Base-by-base conservation (phyloP, 1,140 invertebrate genomes). In the Colletes gigas region DNA sequence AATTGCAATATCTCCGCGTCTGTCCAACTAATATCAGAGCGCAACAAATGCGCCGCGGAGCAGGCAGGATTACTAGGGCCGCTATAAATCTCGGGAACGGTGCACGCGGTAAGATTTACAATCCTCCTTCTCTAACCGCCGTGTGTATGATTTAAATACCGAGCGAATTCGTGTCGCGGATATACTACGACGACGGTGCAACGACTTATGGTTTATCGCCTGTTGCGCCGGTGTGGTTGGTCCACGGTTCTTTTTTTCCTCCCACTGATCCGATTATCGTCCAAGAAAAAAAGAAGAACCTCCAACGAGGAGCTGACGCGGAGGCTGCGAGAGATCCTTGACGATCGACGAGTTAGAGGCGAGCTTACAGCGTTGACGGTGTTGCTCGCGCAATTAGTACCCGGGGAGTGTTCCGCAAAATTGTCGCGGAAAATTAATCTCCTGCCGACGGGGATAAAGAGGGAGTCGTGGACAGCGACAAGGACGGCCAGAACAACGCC, bases 41-140 rank as follows among this genome's bases (percentile, higher is more conserved):
- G 57, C 79, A 84, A 77, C 79, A 73, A 84, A 83, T 75, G 82
- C 82, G 63, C 52, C 62, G 59, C 47, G 71, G 52, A 57, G 44
- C 70, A 63, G 44, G 41, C 44, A n/a, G 80, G 68, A 84, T 84
- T 84, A 75, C 75, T 30, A 52, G 68, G 67, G 59, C 78, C 66
- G 68, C 81, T 39, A 85, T 85, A 85, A 85, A 85, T 85, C 81
- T 72, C 62, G 68, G 47, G 68, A 50, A 60, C 39, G 66, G 66
- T 50, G 12, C 72, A 78, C 80, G 74, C 63, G 60, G 60, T 66
- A 83, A 85, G 83, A 83, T 85, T 83, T 85, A 85, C 81, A 83
- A 83, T 85, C 70, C 62, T 17, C 69, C 57, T 70, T 75, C 63
- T 72, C 65, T 21, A 47, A 50, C 44, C n/a, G 65, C n/a, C 70